These are phyloP conservation scores for Dastarcus helophoroides DNA, from an alignment of 2,888 invertebrate species.

Conservation along the genomic window DNA sequence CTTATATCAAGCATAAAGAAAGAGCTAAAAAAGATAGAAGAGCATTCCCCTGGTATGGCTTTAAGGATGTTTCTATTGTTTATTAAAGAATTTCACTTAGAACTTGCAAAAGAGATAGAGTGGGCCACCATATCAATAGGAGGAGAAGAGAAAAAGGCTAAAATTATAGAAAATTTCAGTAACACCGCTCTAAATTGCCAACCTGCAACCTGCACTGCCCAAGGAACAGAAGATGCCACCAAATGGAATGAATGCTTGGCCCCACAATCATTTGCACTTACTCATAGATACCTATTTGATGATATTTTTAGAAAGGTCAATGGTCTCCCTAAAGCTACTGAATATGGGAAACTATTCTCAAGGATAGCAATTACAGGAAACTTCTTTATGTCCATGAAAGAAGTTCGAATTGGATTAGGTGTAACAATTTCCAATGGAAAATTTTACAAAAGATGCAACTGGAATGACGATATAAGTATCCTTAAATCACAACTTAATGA, in stretches of 20 bases:
- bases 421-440: conserved; percentile 1
- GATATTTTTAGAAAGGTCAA: conserved; percentile 5
- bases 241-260: conserved; percentile 26
- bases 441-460: neutral
- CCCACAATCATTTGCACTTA: conserved; percentile 16
- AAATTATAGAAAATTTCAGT: conserved; percentile 15
- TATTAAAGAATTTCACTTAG: conserved; percentile 18
- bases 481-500: conserved; percentile 3
- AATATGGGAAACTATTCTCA: conserved; percentile 9
- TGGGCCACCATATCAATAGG: conserved; percentile 21
- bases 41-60: conserved; percentile 16
- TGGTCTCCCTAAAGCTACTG: conserved; percentile 3
- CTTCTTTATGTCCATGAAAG: conserved; percentile 13
- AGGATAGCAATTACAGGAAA: conserved; percentile 10
- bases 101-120: conserved; percentile 12
- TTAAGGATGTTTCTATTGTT: conserved; percentile 18
- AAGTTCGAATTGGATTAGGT: conserved; percentile 13
- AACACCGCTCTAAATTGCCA: conserved; percentile 4
- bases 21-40: conserved; percentile 18
- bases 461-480: neutral
- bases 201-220: conserved; percentile 6
- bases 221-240: conserved; percentile 24
- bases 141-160: conserved; percentile 22
- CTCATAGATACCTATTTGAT: conserved; percentile 19
- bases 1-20: conserved; percentile 19